phyloP scores from a whole-genome alignment of 1,140 invertebrate species.

The Macrostomum lignano region DNA sequence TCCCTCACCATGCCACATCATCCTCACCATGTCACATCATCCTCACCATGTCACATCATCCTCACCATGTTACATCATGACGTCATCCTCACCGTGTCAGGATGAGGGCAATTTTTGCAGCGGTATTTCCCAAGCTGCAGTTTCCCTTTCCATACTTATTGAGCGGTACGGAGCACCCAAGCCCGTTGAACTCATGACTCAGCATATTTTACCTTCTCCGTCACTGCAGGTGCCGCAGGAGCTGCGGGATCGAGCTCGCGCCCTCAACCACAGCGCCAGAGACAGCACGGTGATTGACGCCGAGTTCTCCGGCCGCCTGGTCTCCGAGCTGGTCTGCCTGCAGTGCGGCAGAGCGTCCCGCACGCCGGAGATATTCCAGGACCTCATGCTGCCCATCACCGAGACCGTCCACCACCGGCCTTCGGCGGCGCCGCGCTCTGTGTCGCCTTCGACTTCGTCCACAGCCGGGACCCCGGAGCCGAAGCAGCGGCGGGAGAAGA shows the following conservation, averaged over 20 bases:
- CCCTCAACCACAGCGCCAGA: too few relatives aligned
- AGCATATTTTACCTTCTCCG: conserved; percentile 5
- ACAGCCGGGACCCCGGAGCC: background rate
- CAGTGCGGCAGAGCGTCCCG: conserved; percentile 60
- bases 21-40: too few relatives aligned
- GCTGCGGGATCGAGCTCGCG: too few relatives aligned
- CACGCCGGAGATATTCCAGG: conserved; percentile 62
- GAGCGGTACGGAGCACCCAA: background rate
- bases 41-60: too few relatives aligned
- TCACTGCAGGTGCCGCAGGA: conserved; percentile 38
- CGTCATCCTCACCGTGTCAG: too few relatives aligned
- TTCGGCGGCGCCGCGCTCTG: conserved; percentile 5
- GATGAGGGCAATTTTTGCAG: too few relatives aligned
- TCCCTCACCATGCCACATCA: too few relatives aligned
- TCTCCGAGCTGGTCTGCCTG: conserved; percentile 59
- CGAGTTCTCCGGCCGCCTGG: conserved; percentile 54
- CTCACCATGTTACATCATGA: too few relatives aligned
- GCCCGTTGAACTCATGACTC: background rate
- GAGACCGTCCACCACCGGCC: conserved; percentile 15
- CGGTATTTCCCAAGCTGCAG: too few relatives aligned
- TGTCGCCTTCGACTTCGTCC: background rate
- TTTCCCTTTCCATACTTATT: too few relatives aligned
- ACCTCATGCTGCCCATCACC: conserved; percentile 61
- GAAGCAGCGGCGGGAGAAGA: too few relatives aligned
- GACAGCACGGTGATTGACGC: conserved; percentile 50